phyloP scores from a whole-genome alignment of 2,888 invertebrate genomes.

The Andrena dorsata region DNA sequence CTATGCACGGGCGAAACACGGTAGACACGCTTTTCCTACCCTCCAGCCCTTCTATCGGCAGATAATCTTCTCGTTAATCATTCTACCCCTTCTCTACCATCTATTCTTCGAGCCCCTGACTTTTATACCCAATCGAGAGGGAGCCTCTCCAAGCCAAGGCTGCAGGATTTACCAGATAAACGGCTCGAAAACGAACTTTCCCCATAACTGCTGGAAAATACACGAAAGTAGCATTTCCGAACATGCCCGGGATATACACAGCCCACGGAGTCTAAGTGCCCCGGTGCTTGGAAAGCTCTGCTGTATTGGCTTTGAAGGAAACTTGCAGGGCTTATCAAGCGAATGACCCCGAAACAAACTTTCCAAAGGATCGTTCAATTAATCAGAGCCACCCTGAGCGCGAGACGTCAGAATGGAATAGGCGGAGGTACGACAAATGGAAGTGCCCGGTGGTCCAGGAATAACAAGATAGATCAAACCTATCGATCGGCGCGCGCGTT shows the following conservation, averaged over 20 bases:
- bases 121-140: too few relatives aligned
- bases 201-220: too few relatives aligned
- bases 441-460: constrained; percentile 20
- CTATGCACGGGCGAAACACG: not conserved
- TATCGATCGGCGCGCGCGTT: not conserved
- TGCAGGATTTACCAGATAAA: too few relatives aligned
- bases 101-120: too few relatives aligned
- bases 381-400: constrained; percentile 17
- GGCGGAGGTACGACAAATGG: constrained; percentile 9
- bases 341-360: not conserved
- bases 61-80: constrained; percentile 8
- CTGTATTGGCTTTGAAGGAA: not conserved
- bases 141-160: too few relatives aligned
- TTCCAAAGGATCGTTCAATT: constrained; percentile 22
- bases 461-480: constrained; percentile 32
- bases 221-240: too few relatives aligned
- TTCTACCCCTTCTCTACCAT: not conserved
- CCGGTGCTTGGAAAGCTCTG: too few relatives aligned
- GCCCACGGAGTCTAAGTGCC: too few relatives aligned
- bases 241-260: too few relatives aligned
- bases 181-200: too few relatives aligned
- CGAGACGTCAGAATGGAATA: not conserved
- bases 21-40: not conserved
- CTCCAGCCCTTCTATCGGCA: not conserved
- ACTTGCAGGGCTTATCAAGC: not conserved